Percentiles rank a stretch among this genome's conserved stretches.
These are phyloP conservation scores for Eleutherodactylus coqui DNA, from an alignment of 2,797 vertebrate species.

Conservation along the genomic window DNA sequence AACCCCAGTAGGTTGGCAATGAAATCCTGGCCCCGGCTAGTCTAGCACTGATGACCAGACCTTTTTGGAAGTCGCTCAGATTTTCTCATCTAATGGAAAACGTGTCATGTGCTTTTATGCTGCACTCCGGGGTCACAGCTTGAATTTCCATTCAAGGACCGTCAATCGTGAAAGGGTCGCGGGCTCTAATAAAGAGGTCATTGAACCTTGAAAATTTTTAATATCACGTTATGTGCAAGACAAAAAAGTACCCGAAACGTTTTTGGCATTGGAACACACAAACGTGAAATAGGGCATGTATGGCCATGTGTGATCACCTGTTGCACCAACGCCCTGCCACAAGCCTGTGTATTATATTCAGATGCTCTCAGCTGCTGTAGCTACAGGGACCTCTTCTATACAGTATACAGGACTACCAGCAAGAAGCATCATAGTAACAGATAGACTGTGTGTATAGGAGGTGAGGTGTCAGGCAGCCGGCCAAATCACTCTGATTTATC, in stretches of 20 bases:
- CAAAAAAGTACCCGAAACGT: not conserved
- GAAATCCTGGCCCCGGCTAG: too few relatives aligned
- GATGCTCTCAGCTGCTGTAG: not conserved
- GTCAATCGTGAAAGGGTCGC: too few relatives aligned
- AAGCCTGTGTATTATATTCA: not conserved
- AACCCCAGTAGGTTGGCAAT: too few relatives aligned
- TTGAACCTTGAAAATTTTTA: too few relatives aligned
- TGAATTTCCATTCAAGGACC: too few relatives aligned
- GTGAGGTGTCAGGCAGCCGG: conserved; percentile 26
- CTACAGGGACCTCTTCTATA: not conserved
- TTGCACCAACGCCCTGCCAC: not conserved
- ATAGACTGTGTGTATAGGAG: conserved; percentile 3
- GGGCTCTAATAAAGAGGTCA: too few relatives aligned
- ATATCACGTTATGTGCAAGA: not conserved
- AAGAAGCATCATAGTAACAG: not conserved
- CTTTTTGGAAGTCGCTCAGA: too few relatives aligned
- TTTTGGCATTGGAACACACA: not conserved
- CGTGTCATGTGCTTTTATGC: too few relatives aligned
- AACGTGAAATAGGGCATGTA: not conserved
- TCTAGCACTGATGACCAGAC: too few relatives aligned
- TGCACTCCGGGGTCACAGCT: too few relatives aligned
- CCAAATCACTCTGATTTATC: conserved; percentile 30
- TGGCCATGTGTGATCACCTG: conserved; percentile 1
- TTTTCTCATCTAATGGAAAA: too few relatives aligned
- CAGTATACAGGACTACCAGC: not conserved